phyloP scores from a whole-genome alignment of 1,140 invertebrate species.

The Lordiphosa clarofinis region DNA sequence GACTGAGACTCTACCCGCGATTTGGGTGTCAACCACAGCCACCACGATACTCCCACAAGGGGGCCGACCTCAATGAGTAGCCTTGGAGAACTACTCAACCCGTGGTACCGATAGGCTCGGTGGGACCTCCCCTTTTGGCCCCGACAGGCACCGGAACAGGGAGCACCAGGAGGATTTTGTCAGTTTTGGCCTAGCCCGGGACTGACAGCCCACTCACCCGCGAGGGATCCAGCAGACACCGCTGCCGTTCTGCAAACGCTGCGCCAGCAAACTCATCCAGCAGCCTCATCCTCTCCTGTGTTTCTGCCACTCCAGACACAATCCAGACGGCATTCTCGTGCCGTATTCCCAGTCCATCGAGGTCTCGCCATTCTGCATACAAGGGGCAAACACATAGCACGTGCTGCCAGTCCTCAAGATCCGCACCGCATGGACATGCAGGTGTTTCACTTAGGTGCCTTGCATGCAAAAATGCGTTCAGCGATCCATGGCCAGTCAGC shows the following conservation, averaged over 20 bases:
- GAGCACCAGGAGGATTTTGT: no score
- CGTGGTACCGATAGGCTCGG: neutral
- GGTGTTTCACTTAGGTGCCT: slow-evolving; percentile 18
- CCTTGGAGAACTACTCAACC: neutral
- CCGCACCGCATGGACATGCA: neutral
- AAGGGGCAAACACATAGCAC: neutral
- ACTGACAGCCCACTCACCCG: no score
- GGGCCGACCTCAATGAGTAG: neutral
- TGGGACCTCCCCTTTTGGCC: no score
- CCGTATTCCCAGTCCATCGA: no score
- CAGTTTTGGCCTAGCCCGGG: no score
- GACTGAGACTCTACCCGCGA: neutral
- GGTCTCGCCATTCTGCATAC: no score
- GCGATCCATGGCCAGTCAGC: no score
- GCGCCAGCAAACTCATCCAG: no score
- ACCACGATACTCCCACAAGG: neutral
- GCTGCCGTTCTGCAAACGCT: no score
- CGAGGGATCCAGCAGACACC: no score
- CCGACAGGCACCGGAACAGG: neutral
- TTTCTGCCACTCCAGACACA: neutral
- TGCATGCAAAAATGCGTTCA: slow-evolving; percentile 4
- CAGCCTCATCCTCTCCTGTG: neutral
- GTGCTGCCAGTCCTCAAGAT: neutral
- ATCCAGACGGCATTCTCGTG: neutral
- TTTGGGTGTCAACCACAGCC: neutral